A percentile compares a stretch with the other conserved stretches of the same genome.
Evolutionary conservation across 2,888 invertebrate genomes (phyloP).

Genomic region (Drosophila peninsularis): DNA sequence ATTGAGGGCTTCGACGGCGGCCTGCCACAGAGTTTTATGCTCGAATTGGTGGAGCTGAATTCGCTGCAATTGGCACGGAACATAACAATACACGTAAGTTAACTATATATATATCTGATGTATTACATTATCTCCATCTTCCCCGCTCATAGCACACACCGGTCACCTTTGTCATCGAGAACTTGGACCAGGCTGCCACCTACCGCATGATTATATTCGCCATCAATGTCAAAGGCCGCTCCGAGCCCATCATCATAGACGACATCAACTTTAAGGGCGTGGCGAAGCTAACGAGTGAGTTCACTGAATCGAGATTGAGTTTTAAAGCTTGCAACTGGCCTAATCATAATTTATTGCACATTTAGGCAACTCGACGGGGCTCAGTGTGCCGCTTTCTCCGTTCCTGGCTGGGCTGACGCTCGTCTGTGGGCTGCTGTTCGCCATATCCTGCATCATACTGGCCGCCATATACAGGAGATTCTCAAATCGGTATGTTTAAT

Average conservation of each 20-base stretch:
- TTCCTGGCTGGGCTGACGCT: conserved; percentile 91
- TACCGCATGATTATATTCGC: conserved; percentile 93
- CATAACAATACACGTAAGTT: conserved; percentile 83
- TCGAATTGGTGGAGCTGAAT: conserved; percentile 91
- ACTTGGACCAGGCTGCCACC: conserved; percentile 90
- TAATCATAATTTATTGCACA: conserved; percentile 1
- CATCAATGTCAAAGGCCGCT: conserved; percentile 94
- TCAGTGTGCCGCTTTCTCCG: conserved; percentile 89
- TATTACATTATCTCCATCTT: background rate
- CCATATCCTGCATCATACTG: conserved; percentile 91
- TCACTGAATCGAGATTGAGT: background rate
- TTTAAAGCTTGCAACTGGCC: background rate
- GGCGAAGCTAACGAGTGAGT: conserved; percentile 93
- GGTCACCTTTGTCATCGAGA: conserved; percentile 84
- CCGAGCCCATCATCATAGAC: conserved; percentile 92
- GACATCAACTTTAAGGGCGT: conserved; percentile 94
- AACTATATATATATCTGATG: background rate
- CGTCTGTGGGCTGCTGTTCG: conserved; percentile 90
- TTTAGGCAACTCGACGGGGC: conserved; percentile 87
- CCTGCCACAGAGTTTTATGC: conserved; percentile 93
- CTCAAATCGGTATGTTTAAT: conserved; percentile 85
- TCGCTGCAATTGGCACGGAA: conserved; percentile 86
- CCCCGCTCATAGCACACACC: conserved; percentile 77
- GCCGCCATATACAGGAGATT: conserved; percentile 90
- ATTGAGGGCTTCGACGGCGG: conserved; percentile 95